These are phyloP conservation scores for Malthinus seriepunctatus DNA, from an alignment of 2,888 invertebrate species.

Conservation along the genomic window DNA sequence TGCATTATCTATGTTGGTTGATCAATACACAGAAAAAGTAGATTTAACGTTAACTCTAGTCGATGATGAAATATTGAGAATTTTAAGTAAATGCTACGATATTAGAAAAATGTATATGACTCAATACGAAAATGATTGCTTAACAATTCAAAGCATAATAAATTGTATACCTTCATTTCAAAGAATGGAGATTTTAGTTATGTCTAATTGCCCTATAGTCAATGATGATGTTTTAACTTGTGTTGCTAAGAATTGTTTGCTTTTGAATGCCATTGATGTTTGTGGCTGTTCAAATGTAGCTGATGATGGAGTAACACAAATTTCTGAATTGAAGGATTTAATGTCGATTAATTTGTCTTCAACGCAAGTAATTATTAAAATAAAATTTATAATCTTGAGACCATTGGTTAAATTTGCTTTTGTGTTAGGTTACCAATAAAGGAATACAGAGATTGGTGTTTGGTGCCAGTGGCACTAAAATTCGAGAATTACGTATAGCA, in stretches of 20 bases:
- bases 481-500: slow-evolving; percentile 47
- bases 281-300: slow-evolving; percentile 50
- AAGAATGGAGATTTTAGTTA: slow-evolving; percentile 40
- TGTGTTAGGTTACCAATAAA: slow-evolving; percentile 44
- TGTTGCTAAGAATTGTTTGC: slow-evolving; percentile 56
- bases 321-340: slow-evolving; percentile 43
- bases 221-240: slow-evolving; percentile 59
- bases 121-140: slow-evolving; percentile 26
- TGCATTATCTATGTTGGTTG: slow-evolving; percentile 39
- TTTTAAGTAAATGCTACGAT: slow-evolving; percentile 39
- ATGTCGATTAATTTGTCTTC: slow-evolving; percentile 47
- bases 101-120: slow-evolving; percentile 43
- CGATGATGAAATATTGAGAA: slow-evolving; percentile 45
- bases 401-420: not conserved
- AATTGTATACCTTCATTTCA: slow-evolving; percentile 40
- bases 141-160: slow-evolving; percentile 41
- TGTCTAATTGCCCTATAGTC: slow-evolving; percentile 50
- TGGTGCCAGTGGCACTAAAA: slow-evolving; percentile 40
- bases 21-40: slow-evolving; percentile 41
- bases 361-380: slow-evolving; percentile 41
- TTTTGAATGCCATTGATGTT: slow-evolving; percentile 56
- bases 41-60: slow-evolving; percentile 44
- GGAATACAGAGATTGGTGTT: slow-evolving; percentile 43
- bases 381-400: not conserved
- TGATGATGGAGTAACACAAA: slow-evolving; percentile 41